Evolutionary conservation across 2,113 vertebrate species (phyloP).

Genomic region (Tiliqua scincoides): DNA sequence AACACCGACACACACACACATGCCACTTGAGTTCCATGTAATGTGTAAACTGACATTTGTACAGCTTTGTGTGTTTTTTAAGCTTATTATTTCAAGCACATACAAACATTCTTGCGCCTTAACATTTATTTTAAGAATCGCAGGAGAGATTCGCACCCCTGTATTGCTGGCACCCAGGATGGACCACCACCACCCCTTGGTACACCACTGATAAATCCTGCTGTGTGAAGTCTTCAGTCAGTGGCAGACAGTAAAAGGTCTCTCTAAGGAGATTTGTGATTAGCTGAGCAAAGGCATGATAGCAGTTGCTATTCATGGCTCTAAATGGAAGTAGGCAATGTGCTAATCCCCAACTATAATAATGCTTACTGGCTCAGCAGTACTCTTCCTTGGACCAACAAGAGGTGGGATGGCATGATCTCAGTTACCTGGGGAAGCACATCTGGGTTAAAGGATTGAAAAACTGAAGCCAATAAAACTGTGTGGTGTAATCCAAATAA

Average conservation of each 20-base stretch:
- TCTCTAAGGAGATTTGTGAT: neutral
- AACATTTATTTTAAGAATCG: too few species aligned
- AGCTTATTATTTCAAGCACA: neutral
- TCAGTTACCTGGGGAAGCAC: neutral
- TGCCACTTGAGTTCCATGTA: neutral
- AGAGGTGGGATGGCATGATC: neutral
- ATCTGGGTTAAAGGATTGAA: neutral
- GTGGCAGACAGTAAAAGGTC: neutral
- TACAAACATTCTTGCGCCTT: neutral
- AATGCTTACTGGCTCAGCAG: neutral
- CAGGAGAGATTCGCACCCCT: too few species aligned
- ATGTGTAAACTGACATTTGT: neutral
- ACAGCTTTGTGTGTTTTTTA: neutral
- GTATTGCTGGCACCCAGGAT: too few species aligned
- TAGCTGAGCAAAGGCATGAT: neutral
- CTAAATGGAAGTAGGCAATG: neutral
- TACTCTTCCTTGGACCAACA: neutral
- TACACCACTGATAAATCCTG: neutral
- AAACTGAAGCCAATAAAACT: neutral
- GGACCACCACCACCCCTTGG: too few species aligned
- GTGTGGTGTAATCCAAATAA: neutral
- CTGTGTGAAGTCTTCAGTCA: neutral
- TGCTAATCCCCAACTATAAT: neutral
- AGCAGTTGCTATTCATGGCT: neutral
- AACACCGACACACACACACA: neutral